Percentiles rank a stretch among this genome's conserved stretches.
These are phyloP conservation scores for Spilarctia lutea DNA, from an alignment of 2,888 invertebrate genomes.

Conservation along the genomic window DNA sequence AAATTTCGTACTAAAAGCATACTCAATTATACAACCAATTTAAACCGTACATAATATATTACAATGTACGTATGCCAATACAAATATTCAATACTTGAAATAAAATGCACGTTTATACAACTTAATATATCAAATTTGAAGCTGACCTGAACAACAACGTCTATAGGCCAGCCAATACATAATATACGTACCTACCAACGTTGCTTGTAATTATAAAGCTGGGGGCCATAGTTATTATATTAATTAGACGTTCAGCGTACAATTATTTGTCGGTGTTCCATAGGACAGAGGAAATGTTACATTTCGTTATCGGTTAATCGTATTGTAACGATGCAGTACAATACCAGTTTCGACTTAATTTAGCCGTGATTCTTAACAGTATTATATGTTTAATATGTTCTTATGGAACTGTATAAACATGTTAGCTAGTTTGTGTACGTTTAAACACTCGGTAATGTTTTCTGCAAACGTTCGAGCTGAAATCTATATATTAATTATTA, in stretches of 20 bases:
- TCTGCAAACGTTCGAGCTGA: too few relatives aligned
- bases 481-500: too few relatives aligned
- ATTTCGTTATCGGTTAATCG: conserved; percentile 40
- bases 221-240: conserved; percentile 20
- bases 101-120: conserved; percentile 2
- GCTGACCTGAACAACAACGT: background rate
- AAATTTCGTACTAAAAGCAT: background rate
- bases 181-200: conserved; percentile 14
- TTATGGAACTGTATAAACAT: background rate
- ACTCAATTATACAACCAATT: background rate
- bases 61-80: background rate
- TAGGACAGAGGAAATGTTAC: conserved; percentile 27
- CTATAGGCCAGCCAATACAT: background rate
- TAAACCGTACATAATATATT: background rate
- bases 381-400: background rate
- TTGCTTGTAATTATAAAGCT: conserved; percentile 24
- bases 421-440: too few relatives aligned
- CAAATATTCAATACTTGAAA: background rate
- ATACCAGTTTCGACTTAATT: background rate
- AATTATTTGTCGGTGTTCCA: conserved; percentile 29
- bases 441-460: too few relatives aligned
- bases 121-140: background rate
- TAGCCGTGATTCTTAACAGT: background rate
- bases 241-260: conserved; percentile 13
- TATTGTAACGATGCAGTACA: conserved; percentile 1